Evolutionary conservation across 92 coral and sea anemone genomes (phyloP).

Genomic region (Porites divaricata): DNA sequence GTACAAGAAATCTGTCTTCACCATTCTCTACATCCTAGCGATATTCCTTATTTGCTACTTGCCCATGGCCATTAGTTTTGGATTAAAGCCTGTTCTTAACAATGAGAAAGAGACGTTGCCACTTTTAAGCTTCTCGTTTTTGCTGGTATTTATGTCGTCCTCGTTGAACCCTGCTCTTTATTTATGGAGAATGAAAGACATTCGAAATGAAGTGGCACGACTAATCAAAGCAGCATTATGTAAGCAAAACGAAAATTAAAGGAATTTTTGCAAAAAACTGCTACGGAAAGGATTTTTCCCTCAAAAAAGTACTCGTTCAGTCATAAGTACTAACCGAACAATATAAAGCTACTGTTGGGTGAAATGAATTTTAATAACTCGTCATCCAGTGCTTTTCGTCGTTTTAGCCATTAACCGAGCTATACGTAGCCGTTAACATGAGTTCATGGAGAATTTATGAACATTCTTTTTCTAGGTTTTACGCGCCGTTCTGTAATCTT

Average conservation of each 20-base stretch:
- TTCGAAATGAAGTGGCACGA: neutral
- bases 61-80: neutral
- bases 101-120: neutral
- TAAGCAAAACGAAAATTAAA: neutral
- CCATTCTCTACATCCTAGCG: constrained; percentile 10
- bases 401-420: no score
- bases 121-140: neutral
- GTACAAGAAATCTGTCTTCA: constrained; percentile 16
- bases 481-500: no score
- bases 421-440: no score
- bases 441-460: no score
- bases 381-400: no score
- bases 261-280: no score
- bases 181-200: constrained; percentile 18
- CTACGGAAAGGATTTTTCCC: no score
- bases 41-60: constrained; percentile 2
- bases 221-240: neutral
- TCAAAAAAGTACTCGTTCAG: no score
- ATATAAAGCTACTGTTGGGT: no score
- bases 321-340: no score
- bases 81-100: neutral
- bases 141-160: constrained; percentile 10
- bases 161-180: constrained; percentile 22
- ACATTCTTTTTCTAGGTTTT: no score
- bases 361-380: no score